Evolutionary conservation across 2,113 vertebrate genomes (phyloP).

Genomic region (Lycaon pictus): DNA sequence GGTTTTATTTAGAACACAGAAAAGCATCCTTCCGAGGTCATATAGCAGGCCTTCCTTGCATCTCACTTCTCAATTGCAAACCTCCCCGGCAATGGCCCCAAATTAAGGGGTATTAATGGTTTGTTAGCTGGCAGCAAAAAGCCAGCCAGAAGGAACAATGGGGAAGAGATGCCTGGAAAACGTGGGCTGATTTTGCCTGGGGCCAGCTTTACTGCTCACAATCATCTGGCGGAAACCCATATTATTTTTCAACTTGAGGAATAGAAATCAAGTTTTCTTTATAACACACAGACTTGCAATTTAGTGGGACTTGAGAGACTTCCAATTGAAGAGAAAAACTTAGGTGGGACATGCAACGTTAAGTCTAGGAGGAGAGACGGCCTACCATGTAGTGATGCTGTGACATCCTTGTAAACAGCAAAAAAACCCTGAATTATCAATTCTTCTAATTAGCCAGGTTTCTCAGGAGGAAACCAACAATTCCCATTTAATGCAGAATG

Average conservation of each 20-base stretch:
- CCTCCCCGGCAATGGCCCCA: not conserved
- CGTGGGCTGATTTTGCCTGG: not conserved
- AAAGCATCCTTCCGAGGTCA: not conserved
- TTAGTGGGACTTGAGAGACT: not conserved
- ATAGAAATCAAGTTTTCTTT: not conserved
- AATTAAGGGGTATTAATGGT: not conserved
- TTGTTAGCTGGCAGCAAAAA: not conserved
- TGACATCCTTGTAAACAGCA: not conserved
- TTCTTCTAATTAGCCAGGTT: not conserved
- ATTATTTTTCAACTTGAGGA: not conserved
- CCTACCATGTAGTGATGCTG: accelerated
- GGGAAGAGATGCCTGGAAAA: not conserved
- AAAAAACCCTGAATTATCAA: not conserved
- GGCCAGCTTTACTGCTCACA: accelerated
- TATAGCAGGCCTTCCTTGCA: not conserved
- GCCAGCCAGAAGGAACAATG: not conserved
- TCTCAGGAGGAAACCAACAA: not conserved
- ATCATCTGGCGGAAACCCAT: not conserved
- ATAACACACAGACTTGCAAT: not conserved
- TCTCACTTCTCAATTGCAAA: not conserved
- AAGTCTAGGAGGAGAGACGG: not conserved
- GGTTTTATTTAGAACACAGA: not conserved
- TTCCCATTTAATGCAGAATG: not conserved
- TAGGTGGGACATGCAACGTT: not conserved
- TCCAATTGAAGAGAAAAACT: not conserved